Conservation (phyloP, 1,140 invertebrate genomes). For the Hirudo medicinalis region DNA sequence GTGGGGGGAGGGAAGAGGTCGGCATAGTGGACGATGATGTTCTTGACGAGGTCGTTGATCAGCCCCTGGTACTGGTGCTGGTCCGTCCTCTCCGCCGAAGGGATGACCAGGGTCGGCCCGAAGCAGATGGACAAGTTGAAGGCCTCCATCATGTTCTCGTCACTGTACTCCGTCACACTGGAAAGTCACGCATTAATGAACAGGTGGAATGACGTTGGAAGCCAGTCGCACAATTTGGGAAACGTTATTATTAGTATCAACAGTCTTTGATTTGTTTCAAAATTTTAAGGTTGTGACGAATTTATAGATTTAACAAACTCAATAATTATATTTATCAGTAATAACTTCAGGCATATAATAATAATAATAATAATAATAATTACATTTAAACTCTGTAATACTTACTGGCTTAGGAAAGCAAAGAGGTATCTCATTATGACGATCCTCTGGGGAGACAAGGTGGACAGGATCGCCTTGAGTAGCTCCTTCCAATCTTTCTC, state of each 20-base stretch:
- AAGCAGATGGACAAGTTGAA: conserved; percentile 95
- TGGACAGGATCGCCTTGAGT: conserved; percentile 56
- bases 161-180: conserved; percentile 76
- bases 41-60: conserved; percentile 81
- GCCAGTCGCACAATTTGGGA: too few species aligned
- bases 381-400: conserved; percentile 24
- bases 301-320: too few species aligned
- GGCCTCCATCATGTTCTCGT: conserved; percentile 96
- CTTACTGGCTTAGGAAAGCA: conserved; percentile 87
- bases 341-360: too few species aligned
- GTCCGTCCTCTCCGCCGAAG: conserved; percentile 78
- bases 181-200: too few species aligned
- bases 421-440: conserved; percentile 88
- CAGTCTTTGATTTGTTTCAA: too few species aligned
- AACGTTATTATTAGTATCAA: too few species aligned
- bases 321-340: too few species aligned
- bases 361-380: too few species aligned
- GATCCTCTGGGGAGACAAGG: conserved; percentile 62
- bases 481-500: not conserved
- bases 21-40: conserved; percentile 74
- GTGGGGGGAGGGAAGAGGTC: conserved; percentile 60
- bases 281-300: too few species aligned
- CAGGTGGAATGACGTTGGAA: too few species aligned
- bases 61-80: conserved; percentile 12
- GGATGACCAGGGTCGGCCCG: conserved; percentile 75